Conservation (phyloP, 2,113 vertebrate species). For the Orycteropus afer region DNA sequence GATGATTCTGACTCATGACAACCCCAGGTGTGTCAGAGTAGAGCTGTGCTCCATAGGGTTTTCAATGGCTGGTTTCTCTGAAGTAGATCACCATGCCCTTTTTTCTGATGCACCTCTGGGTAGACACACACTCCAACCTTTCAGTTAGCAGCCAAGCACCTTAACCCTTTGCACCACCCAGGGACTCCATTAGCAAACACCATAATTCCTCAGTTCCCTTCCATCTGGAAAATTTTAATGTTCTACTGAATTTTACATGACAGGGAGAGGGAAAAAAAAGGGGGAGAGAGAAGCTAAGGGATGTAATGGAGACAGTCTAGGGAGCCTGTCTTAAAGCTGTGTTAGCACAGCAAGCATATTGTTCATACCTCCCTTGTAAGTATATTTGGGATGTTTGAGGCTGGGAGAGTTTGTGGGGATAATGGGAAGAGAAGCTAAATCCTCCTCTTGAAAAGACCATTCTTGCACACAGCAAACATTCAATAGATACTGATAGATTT, state of each 20-base stretch:
- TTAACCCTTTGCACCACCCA: background rate
- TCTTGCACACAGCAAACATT: background rate
- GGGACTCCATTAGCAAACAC: background rate
- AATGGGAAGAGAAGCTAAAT: background rate
- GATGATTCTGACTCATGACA: background rate
- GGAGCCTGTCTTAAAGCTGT: background rate
- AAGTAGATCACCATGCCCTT: background rate
- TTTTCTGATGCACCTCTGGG: too few species aligned
- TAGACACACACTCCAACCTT: background rate
- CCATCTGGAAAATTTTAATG: constrained; percentile 14
- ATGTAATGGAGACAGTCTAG: background rate
- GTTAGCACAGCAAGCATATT: background rate
- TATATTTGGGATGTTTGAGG: background rate
- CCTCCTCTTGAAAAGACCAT: background rate
- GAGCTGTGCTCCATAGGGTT: background rate
- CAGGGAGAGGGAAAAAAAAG: background rate
- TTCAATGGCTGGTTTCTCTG: background rate
- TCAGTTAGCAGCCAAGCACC: background rate
- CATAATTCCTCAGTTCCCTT: background rate
- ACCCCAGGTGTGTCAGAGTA: background rate
- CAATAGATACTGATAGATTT: background rate
- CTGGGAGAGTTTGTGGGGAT: background rate
- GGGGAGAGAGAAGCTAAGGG: background rate
- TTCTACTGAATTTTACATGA: background rate
- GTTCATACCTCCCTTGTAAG: background rate